These are phyloP conservation scores for Hypselothyrea guttata DNA, from an alignment of 2,888 invertebrate genomes.

Conservation along the genomic window DNA sequence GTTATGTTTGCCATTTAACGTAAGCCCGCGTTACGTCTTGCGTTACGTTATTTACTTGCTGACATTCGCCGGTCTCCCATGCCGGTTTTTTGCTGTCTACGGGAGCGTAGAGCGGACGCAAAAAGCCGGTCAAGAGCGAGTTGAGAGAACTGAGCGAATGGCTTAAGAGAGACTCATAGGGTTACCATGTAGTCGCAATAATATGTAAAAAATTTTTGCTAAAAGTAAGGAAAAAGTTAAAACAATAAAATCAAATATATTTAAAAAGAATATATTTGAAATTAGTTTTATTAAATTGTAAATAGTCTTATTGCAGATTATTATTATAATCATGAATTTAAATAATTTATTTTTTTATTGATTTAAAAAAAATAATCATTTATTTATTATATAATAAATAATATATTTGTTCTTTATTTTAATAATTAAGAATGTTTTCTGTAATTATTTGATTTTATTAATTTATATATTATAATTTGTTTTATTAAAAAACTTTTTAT, in stretches of 20 bases:
- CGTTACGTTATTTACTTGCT: constrained; percentile 32
- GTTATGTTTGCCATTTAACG: background rate
- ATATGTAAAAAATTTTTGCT: background rate
- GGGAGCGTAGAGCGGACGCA: constrained; percentile 19
- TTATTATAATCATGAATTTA: no score
- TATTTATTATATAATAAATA: no score
- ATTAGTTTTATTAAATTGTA: background rate
- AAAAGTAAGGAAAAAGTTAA: background rate
- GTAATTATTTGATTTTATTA: no score
- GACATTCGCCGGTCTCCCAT: constrained; percentile 41
- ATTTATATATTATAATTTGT: no score
- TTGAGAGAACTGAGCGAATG: constrained; percentile 7
- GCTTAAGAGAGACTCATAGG: constrained; percentile 48
- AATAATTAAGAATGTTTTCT: no score
- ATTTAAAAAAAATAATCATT: no score
- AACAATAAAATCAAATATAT: no score
- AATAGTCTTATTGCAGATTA: no score
- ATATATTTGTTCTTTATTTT: no score
- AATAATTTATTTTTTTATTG: no score
- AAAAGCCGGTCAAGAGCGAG: constrained; percentile 51
- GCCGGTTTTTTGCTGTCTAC: constrained; percentile 48
- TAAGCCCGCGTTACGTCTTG: constrained; percentile 4
- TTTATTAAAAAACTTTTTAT: no score
- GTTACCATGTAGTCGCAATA: constrained; percentile 48
- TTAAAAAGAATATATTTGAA: background rate